Evolutionary conservation across 2,113 vertebrate species (phyloP).

Genomic region (Notechis scutatus): DNA sequence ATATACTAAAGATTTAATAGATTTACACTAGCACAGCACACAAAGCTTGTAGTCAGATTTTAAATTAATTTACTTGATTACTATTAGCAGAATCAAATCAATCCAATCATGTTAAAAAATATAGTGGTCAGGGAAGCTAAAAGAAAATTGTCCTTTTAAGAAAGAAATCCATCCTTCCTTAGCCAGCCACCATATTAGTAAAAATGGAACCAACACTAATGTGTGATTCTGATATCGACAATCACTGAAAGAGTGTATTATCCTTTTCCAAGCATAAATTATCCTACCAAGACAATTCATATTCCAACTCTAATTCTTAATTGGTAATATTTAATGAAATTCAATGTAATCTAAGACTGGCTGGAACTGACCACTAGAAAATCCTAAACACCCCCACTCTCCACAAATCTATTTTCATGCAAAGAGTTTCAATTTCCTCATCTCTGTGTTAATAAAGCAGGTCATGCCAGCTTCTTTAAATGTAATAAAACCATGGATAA

Average conservation of each 20-base stretch:
- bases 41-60: neutral
- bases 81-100: neutral
- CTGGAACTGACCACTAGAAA: neutral
- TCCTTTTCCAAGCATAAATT: neutral
- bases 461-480: neutral
- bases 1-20: neutral
- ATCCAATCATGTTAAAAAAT: neutral
- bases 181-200: neutral
- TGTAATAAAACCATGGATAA: neutral
- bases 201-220: neutral
- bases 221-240: neutral
- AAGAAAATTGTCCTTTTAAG: neutral
- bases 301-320: neutral
- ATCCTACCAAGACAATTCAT: neutral
- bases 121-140: neutral
- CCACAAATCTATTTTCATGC: neutral
- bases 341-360: neutral
- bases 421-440: neutral
- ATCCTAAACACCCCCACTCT: neutral
- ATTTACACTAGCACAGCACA: neutral
- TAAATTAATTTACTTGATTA: neutral
- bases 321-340: neutral
- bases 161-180: neutral
- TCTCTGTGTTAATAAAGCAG: neutral
- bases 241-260: neutral